Percentiles rank a stretch among this genome's conserved stretches.
phyloP scores from a whole-genome alignment of 35 echinoderm and acorn worm species.

The Patiria miniata region DNA sequence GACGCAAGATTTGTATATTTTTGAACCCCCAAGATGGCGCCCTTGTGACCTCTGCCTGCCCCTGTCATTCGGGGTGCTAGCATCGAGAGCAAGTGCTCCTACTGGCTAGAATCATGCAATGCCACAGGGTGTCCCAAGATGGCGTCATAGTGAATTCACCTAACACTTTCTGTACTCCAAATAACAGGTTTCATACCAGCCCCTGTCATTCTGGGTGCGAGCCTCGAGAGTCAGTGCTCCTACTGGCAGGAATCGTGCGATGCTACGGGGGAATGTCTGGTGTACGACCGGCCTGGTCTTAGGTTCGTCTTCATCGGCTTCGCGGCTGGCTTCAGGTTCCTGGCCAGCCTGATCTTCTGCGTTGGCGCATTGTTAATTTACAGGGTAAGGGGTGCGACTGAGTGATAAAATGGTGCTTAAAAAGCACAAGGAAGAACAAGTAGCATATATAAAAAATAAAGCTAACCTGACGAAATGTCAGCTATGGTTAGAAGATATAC shows the following conservation, averaged over 20 bases:
- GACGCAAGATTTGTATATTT: neutral
- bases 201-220: slow-evolving; percentile 42
- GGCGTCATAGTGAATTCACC: neutral
- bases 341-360: neutral
- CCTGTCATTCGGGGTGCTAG: slow-evolving; percentile 41
- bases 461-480: too few relatives aligned
- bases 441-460: too few relatives aligned
- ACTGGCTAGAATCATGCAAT: slow-evolving; percentile 28
- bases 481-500: too few relatives aligned
- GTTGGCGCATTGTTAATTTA: neutral
- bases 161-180: neutral
- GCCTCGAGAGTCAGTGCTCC: slow-evolving; percentile 41
- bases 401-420: too few relatives aligned
- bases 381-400: neutral
- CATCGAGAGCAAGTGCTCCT: slow-evolving; percentile 37
- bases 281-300: slow-evolving; percentile 28
- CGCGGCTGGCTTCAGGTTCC: neutral
- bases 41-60: slow-evolving; percentile 1
- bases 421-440: too few relatives aligned
- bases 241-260: slow-evolving; percentile 43
- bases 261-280: slow-evolving; percentile 29
- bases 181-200: slow-evolving; percentile 52
- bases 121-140: neutral
- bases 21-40: neutral
- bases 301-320: slow-evolving; percentile 30